Conservation (phyloP, 2,113 vertebrate genomes). For the Pseudorasbora parva region DNA sequence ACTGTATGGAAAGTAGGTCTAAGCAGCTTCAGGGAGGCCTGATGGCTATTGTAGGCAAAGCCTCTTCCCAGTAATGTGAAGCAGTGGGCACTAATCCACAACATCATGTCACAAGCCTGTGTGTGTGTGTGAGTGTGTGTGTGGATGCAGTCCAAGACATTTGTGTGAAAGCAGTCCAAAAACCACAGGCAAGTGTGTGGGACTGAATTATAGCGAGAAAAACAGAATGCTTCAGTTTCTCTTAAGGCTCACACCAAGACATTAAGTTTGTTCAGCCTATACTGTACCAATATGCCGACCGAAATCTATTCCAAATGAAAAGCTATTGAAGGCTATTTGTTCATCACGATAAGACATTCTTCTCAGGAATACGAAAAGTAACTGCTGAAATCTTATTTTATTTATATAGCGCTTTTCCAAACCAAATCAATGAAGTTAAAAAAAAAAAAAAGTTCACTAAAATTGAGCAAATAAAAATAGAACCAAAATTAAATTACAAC, state of each 20-base stretch:
- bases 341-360: slow-evolving; percentile 47
- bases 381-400: not conserved
- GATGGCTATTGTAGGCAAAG: slow-evolving; percentile 43
- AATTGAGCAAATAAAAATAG: too few relatives aligned
- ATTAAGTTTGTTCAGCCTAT: slow-evolving; percentile 37
- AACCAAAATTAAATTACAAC: too few relatives aligned
- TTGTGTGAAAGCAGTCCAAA: slow-evolving; percentile 54
- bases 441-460: too few relatives aligned
- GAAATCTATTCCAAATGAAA: not conserved
- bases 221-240: slow-evolving; percentile 34
- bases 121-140: slow-evolving; percentile 30
- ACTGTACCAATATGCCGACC: slow-evolving; percentile 31
- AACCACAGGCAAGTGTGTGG: slow-evolving; percentile 44
- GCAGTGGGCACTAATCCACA: slow-evolving; percentile 45
- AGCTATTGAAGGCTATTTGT: slow-evolving; percentile 42
- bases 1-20: slow-evolving; percentile 29
- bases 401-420: too few relatives aligned
- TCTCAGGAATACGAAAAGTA: slow-evolving; percentile 39
- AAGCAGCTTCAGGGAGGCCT: slow-evolving; percentile 24
- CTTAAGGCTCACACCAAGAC: slow-evolving; percentile 39
- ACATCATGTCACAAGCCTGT: slow-evolving; percentile 31
- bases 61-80: slow-evolving; percentile 44
- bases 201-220: slow-evolving; percentile 50
- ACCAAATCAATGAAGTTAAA: too few relatives aligned
- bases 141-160: slow-evolving; percentile 61